phyloP scores from a whole-genome alignment of 2,888 invertebrate species.

The Acheta domesticus region DNA sequence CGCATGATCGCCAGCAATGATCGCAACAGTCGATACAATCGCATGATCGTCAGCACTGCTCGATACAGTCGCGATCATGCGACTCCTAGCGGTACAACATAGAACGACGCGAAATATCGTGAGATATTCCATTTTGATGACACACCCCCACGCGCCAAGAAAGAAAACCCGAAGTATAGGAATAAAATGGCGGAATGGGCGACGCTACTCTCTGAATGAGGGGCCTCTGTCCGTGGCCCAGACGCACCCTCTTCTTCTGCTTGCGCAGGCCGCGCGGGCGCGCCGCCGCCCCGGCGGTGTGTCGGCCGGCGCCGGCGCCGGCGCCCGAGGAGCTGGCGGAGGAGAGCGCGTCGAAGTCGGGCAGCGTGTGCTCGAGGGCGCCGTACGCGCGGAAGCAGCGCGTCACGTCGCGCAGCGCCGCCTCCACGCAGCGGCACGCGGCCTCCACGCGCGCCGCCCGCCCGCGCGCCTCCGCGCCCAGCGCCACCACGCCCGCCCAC shows the following conservation, averaged over 20 bases:
- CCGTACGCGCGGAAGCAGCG: background rate
- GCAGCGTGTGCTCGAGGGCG: background rate
- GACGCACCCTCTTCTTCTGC: background rate
- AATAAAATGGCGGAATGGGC: too few relatives aligned
- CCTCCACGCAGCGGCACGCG: background rate
- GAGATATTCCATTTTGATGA: too few relatives aligned
- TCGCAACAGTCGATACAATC: too few relatives aligned
- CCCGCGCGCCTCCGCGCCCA: background rate
- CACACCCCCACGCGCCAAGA: too few relatives aligned
- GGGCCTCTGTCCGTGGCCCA: too few relatives aligned
- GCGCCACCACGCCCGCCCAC: background rate
- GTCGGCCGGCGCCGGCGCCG: background rate
- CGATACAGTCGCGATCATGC: too few relatives aligned
- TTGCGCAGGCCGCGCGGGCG: background rate
- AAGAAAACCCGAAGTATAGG: too few relatives aligned
- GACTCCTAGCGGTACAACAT: too few relatives aligned
- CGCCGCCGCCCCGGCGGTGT: background rate
- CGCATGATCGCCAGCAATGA: too few relatives aligned
- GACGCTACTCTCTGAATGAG: too few relatives aligned
- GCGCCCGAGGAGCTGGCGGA: background rate
- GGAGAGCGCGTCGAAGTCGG: background rate
- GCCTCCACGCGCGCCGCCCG: background rate
- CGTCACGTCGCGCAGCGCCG: background rate
- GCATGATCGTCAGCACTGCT: too few relatives aligned
- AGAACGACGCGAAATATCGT: too few relatives aligned